phyloP scores from a whole-genome alignment of 1,140 invertebrate genomes.

The Chlorops oryzae region DNA sequence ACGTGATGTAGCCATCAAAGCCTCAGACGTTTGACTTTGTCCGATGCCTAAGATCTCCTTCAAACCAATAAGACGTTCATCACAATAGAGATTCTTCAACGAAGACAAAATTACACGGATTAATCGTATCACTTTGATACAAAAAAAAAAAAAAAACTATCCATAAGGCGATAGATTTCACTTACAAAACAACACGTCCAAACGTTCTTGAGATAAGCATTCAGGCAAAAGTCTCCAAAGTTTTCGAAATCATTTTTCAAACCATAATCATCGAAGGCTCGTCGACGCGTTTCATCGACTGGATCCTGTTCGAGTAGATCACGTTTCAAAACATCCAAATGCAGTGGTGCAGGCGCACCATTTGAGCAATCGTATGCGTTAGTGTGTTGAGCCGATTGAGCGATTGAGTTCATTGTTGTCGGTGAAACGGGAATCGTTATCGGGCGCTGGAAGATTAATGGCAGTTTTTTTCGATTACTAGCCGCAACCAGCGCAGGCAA shows the following conservation, averaged over 20 bases:
- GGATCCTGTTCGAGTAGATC: slow-evolving; percentile 35
- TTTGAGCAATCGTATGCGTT: too few relatives aligned
- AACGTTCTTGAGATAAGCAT: slow-evolving; percentile 32
- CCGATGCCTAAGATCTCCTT: slow-evolving; percentile 57
- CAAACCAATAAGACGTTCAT: slow-evolving; percentile 31
- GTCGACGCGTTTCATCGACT: slow-evolving; percentile 34
- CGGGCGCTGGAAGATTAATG: slow-evolving; percentile 34
- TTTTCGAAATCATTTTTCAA: slow-evolving; percentile 27
- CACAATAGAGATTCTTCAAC: slow-evolving; percentile 30
- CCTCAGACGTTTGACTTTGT: slow-evolving; percentile 32
- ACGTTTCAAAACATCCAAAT: slow-evolving; percentile 29
- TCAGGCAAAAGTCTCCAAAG: slow-evolving; percentile 25
- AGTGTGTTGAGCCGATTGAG: too few relatives aligned
- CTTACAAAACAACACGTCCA: slow-evolving; percentile 27
- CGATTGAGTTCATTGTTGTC: slow-evolving; percentile 13
- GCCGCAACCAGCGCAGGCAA: slow-evolving; percentile 33
- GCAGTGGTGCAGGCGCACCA: slow-evolving; percentile 18
- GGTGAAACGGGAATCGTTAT: slow-evolving; percentile 12
- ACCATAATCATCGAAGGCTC: slow-evolving; percentile 37
- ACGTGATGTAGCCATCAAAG: slow-evolving; percentile 35
- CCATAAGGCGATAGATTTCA: too few relatives aligned
- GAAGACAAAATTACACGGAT: too few relatives aligned
- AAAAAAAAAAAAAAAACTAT: too few relatives aligned
- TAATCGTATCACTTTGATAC: too few relatives aligned
- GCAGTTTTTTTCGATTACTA: slow-evolving; percentile 39